phyloP scores from a whole-genome alignment of 2,888 invertebrate species.

The Lepidochitona cinerea region DNA sequence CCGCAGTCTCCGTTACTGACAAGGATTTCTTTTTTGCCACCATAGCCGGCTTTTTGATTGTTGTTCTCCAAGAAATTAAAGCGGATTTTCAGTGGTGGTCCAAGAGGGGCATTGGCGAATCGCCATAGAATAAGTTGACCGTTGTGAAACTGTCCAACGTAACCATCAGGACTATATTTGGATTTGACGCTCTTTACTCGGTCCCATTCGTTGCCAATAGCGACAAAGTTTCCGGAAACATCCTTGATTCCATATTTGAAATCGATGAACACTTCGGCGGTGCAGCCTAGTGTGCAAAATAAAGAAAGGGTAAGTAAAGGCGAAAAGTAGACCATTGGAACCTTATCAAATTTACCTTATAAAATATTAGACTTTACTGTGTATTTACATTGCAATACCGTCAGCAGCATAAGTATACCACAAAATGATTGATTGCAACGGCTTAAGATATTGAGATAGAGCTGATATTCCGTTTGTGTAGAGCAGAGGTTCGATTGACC shows the following conservation, averaged over 20 bases:
- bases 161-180: not conserved
- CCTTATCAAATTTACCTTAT: no score
- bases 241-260: not conserved
- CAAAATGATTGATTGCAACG: no score
- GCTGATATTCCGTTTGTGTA: no score
- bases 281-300: no score
- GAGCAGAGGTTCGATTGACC: no score
- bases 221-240: not conserved
- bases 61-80: not conserved
- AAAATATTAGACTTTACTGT: no score
- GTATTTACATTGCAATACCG: no score
- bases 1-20: conserved; percentile 1
- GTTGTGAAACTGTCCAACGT: not conserved
- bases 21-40: not conserved
- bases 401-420: no score
- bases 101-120: not conserved
- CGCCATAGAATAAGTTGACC: not conserved
- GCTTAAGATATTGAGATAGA: no score
- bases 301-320: no score
- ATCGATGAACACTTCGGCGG: not conserved
- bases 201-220: not conserved
- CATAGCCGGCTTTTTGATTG: not conserved
- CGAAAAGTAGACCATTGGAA: no score
- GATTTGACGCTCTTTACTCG: not conserved
- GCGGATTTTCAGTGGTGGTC: not conserved